Evolutionary conservation across 2,113 vertebrate genomes (phyloP).

Genomic region (Sinocyclocheilus grahami): DNA sequence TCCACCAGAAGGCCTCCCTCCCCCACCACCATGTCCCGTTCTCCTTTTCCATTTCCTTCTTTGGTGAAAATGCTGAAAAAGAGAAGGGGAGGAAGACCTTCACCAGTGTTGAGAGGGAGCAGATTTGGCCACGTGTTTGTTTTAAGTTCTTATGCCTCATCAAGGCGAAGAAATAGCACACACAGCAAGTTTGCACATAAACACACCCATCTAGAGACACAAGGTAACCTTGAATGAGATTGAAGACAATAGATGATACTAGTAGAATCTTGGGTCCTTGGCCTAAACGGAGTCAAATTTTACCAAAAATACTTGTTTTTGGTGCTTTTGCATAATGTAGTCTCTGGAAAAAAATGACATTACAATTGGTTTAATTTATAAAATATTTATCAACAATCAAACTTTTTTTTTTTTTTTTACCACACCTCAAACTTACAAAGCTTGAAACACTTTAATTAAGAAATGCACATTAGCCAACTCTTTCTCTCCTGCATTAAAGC

Average conservation of each 20-base stretch:
- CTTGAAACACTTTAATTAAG: conserved; percentile 52
- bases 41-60: conserved; percentile 97
- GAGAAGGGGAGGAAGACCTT: conserved; percentile 72
- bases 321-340: not conserved
- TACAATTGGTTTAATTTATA: conserved; percentile 76
- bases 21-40: conserved; percentile 64
- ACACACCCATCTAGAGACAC: conserved; percentile 48
- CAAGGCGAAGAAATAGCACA: conserved; percentile 67
- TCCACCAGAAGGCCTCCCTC: conserved; percentile 65
- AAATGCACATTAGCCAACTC: conserved; percentile 73
- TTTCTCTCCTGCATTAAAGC: conserved; percentile 85
- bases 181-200: conserved; percentile 67
- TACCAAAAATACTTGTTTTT: not conserved
- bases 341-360: conserved; percentile 41
- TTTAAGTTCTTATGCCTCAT: conserved; percentile 63
- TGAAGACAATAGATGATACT: not conserved
- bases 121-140: conserved; percentile 72
- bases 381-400: conserved; percentile 69
- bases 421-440: conserved; percentile 56
- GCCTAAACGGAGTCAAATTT: not conserved
- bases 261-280: not conserved
- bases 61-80: conserved; percentile 91
- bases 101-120: conserved; percentile 60
- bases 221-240: not conserved
- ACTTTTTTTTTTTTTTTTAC: not conserved